Evolutionary conservation across 1,140 invertebrate species (phyloP).

Genomic region (Venturia canescens): DNA sequence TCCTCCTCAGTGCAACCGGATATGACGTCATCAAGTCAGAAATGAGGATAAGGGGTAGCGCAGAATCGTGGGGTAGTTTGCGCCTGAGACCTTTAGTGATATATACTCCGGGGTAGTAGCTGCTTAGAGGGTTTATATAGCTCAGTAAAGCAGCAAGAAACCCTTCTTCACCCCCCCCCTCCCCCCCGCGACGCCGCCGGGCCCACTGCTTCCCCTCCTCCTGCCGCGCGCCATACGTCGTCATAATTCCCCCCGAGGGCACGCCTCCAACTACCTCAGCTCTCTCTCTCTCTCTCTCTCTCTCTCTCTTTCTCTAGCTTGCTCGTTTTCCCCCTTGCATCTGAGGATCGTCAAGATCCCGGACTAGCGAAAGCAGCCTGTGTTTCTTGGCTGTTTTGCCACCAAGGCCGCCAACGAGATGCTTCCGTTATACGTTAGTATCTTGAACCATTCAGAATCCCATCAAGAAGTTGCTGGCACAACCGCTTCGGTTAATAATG

Average conservation of each 20-base stretch:
- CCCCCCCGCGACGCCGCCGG: too few relatives aligned
- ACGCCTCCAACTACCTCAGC: not conserved
- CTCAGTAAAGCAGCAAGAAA: conserved; percentile 24
- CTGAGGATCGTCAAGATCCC: conserved; percentile 14
- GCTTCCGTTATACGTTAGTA: conserved; percentile 28
- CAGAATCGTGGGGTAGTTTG: conserved; percentile 7
- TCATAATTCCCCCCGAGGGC: conserved; percentile 37
- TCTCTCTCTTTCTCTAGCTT: not conserved
- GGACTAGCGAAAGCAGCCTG: conserved; percentile 6
- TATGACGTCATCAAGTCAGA: conserved; percentile 60
- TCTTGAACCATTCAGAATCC: conserved; percentile 55
- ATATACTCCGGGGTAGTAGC: conserved; percentile 11
- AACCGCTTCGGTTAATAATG: conserved; percentile 65
- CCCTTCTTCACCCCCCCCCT: not conserved
- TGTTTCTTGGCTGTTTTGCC: conserved; percentile 3
- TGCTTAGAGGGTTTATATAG: conserved; percentile 26
- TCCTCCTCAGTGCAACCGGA: conserved; percentile 55
- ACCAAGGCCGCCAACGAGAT: conserved; percentile 24
- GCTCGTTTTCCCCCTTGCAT: not conserved
- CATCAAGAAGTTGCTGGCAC: conserved; percentile 60
- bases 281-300: not conserved
- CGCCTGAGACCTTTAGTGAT: not conserved
- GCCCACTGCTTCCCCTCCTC: too few relatives aligned
- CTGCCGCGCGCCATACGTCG: not conserved
- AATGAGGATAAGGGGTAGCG: conserved; percentile 1